Conservation (phyloP, 2,797 vertebrate species). For the Enteromius radiatus region DNA sequence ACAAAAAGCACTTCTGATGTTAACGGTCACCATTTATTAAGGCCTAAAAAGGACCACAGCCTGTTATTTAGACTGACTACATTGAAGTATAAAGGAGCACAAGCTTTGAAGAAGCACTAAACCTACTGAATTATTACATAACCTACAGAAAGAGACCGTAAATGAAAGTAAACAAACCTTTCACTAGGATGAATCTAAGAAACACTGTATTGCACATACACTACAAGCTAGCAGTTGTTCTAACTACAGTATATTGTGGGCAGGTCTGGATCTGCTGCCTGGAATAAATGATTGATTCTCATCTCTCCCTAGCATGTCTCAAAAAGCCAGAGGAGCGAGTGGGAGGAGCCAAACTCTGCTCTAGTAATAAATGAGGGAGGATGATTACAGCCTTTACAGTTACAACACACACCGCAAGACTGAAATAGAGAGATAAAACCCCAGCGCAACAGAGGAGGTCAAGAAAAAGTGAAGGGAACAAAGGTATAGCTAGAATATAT, state of each 20-base stretch:
- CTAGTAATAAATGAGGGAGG: constrained; percentile 57
- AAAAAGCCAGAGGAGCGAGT: background rate
- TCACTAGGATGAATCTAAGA: background rate
- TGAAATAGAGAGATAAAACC: constrained; percentile 7
- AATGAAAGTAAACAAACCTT: background rate
- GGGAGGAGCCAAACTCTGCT: constrained; percentile 37
- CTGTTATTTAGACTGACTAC: background rate
- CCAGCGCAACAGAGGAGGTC: background rate
- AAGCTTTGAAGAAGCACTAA: background rate
- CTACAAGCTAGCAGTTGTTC: constrained; percentile 5
- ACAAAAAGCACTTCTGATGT: constrained; percentile 23
- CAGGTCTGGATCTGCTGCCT: constrained; percentile 11
- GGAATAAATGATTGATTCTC: constrained; percentile 29
- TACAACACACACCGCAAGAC: constrained; percentile 13
- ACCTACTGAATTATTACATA: background rate
- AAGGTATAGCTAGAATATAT: background rate
- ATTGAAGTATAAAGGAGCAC: background rate
- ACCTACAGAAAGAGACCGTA: background rate
- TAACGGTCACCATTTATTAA: constrained; percentile 17
- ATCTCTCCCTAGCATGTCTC: background rate
- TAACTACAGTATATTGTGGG: background rate
- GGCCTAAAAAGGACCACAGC: constrained; percentile 1
- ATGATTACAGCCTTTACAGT: constrained; percentile 49
- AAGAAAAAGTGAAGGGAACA: constrained; percentile 10
- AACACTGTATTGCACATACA: background rate